A percentile compares a stretch with the other conserved stretches of the same genome.
These are phyloP conservation scores for Pseudoatta argentina DNA, from an alignment of 1,140 invertebrate genomes.

Conservation along the genomic window DNA sequence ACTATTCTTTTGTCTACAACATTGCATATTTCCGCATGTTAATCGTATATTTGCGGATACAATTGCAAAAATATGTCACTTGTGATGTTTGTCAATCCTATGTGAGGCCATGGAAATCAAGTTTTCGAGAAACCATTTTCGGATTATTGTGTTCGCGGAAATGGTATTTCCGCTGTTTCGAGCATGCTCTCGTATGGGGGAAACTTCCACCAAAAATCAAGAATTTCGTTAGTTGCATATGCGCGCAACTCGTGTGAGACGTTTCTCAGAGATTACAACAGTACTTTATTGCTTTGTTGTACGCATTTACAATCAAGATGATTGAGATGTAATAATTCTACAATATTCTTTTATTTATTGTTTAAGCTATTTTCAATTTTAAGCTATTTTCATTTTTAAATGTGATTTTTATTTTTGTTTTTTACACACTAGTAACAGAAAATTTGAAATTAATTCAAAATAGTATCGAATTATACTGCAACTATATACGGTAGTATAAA, in stretches of 20 bases:
- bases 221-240: constrained; percentile 43
- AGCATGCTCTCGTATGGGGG: background rate
- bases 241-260: background rate
- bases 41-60: background rate
- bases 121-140: constrained; percentile 47
- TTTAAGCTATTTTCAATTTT: background rate
- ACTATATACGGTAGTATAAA: background rate
- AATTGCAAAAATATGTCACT: constrained; percentile 30
- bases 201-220: constrained; percentile 44
- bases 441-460: background rate
- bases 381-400: background rate
- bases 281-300: constrained; percentile 6
- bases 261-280: constrained; percentile 7
- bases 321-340: constrained; percentile 6
- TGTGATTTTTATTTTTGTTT: background rate
- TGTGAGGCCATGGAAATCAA: constrained; percentile 12
- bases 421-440: background rate
- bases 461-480: background rate
- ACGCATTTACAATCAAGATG: background rate
- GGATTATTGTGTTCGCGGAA: constrained; percentile 39
- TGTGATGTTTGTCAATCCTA: constrained; percentile 6
- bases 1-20: background rate
- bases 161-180: constrained; percentile 52
- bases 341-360: background rate
- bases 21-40: background rate